phyloP scores from a whole-genome alignment of 2,797 vertebrate species.

The Xenopus petersii region DNA sequence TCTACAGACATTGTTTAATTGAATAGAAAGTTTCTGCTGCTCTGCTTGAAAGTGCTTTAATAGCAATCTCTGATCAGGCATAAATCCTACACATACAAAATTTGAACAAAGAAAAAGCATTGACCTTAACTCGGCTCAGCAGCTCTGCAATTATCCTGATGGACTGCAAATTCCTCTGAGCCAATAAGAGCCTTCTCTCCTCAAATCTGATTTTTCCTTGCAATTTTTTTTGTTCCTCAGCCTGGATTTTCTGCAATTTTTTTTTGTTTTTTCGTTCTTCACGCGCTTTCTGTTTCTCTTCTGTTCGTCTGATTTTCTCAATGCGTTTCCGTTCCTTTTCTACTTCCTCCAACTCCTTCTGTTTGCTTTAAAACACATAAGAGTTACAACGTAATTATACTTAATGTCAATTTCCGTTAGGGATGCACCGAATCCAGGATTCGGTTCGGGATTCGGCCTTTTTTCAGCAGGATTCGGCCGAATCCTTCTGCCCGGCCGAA shows the following conservation, averaged over 20 bases:
- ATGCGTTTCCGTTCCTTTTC: conserved; percentile 79
- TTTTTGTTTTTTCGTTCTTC: conserved; percentile 78
- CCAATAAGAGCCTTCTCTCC: conserved; percentile 86
- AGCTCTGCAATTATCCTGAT: conserved; percentile 88
- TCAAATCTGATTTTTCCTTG: conserved; percentile 86
- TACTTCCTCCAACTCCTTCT: conserved; percentile 81
- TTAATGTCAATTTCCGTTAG: no score
- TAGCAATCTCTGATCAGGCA: not conserved
- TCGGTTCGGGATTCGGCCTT: no score
- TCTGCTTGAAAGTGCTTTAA: conserved; percentile 64
- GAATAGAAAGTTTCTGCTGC: no score
- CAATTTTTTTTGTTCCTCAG: conserved; percentile 86
- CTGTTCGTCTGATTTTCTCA: conserved; percentile 79
- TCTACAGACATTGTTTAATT: no score
- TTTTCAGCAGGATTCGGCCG: no score
- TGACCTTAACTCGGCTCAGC: conserved; percentile 86
- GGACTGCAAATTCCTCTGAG: conserved; percentile 90
- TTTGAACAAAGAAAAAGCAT: not conserved
- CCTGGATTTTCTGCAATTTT: conserved; percentile 80
- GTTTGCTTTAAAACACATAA: conserved; percentile 70
- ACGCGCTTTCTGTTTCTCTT: conserved; percentile 80
- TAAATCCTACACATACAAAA: no score
- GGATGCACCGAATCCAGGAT: no score
- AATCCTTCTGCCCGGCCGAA: no score
- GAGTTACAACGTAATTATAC: not conserved